phyloP scores from a whole-genome alignment of 1,140 invertebrate genomes.

The Matsumurasca onukii region DNA sequence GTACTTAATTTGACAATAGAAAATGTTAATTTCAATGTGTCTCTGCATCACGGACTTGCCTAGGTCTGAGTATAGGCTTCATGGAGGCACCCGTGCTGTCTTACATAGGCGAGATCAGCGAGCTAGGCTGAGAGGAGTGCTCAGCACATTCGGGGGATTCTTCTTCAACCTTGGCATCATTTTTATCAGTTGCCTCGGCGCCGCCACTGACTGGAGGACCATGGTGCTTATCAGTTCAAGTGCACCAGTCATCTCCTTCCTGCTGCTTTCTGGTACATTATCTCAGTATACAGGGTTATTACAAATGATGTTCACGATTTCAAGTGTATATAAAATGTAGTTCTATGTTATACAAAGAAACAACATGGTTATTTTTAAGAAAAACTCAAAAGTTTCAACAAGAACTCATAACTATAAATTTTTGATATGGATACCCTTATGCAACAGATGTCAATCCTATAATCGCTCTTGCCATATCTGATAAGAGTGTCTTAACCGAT shows the following conservation, averaged over 20 bases:
- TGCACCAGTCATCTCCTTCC: constrained; percentile 33
- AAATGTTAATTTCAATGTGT: too few relatives aligned
- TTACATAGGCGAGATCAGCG: constrained; percentile 55
- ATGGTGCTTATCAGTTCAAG: constrained; percentile 20
- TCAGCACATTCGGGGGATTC: constrained; percentile 10
- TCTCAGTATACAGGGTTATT: too few relatives aligned
- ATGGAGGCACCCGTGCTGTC: constrained; percentile 53
- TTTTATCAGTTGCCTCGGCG: constrained; percentile 17
- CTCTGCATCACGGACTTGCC: neutral
- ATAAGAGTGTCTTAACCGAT: too few relatives aligned
- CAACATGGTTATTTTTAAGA: neutral
- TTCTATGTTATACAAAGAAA: too few relatives aligned
- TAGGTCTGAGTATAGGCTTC: constrained; percentile 49
- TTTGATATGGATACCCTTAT: too few relatives aligned
- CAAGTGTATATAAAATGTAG: too few relatives aligned
- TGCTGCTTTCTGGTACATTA: constrained; percentile 12
- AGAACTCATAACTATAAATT: neutral
- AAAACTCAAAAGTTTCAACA: neutral
- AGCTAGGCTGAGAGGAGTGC: constrained; percentile 35
- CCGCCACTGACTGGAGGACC: constrained; percentile 25
- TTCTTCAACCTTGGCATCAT: constrained; percentile 26
- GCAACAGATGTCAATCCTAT: too few relatives aligned
- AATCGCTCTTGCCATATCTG: too few relatives aligned
- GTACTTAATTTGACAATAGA: too few relatives aligned
- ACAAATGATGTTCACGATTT: too few relatives aligned